Evolutionary conservation across 2,797 vertebrate genomes (phyloP).

Genomic region (Echiichthys vipera): DNA sequence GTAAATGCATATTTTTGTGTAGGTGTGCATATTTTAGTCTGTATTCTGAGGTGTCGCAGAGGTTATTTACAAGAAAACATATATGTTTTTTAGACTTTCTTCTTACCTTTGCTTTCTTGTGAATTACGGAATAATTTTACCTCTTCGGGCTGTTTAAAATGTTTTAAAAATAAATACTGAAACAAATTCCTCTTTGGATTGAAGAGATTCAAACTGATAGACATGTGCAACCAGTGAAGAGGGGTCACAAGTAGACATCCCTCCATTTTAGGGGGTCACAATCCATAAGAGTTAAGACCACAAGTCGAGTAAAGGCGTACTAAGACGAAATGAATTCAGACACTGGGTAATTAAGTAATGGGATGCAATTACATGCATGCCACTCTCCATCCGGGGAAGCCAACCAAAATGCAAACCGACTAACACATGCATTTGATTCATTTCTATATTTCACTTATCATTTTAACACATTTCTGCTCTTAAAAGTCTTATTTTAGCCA

Average conservation of each 20-base stretch:
- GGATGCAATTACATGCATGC: not conserved
- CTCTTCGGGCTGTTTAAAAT: not conserved
- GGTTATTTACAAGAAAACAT: too few relatives aligned
- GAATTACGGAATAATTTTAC: not conserved
- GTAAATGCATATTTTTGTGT: not conserved
- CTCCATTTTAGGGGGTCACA: not conserved
- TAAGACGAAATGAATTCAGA: not conserved
- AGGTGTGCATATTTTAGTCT: not conserved
- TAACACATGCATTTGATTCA: not conserved
- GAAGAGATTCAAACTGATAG: not conserved
- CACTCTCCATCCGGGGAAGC: not conserved
- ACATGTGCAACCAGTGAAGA: not conserved
- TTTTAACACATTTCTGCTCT: not conserved
- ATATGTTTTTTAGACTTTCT: not conserved
- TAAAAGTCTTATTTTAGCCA: not conserved
- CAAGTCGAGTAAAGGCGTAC: not conserved
- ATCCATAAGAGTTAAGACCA: not conserved
- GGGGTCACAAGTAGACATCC: too few relatives aligned
- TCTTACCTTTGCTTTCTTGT: not conserved
- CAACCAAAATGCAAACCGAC: not conserved
- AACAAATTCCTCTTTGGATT: not conserved
- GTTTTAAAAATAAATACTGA: not conserved
- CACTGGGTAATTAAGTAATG: not conserved
- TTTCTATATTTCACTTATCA: not conserved
- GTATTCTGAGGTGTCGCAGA: too few relatives aligned